Conservation (phyloP, 1,140 invertebrate species). For the Harpegnathos saltator region DNA sequence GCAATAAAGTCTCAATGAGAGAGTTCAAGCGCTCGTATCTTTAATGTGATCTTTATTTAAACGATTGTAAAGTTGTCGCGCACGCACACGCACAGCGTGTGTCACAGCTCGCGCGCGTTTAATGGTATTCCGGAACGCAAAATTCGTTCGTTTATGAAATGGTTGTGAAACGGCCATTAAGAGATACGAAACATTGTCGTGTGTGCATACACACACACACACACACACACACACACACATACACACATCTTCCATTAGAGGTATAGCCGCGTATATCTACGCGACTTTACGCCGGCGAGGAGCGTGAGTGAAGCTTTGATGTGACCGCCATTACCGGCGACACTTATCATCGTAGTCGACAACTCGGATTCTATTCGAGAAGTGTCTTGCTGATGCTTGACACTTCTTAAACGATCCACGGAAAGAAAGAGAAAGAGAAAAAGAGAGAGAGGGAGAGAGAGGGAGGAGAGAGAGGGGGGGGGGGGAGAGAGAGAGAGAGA, state of each 20-base stretch:
- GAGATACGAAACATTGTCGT: conserved; percentile 74
- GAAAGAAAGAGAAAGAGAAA: not conserved
- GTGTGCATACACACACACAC: conserved; percentile 77
- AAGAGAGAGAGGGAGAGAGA: no score
- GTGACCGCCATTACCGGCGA: conserved; percentile 83
- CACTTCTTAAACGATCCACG: conserved; percentile 10
- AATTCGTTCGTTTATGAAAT: conserved; percentile 50
- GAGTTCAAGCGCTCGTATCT: not conserved
- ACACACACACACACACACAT: conserved; percentile 75
- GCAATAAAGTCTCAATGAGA: not conserved
- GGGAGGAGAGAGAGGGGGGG: no score
- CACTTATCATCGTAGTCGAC: conserved; percentile 84
- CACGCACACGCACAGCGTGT: not conserved
- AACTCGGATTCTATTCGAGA: conserved; percentile 41
- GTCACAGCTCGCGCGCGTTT: not conserved
- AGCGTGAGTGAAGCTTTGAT: conserved; percentile 81
- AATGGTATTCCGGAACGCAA: conserved; percentile 32
- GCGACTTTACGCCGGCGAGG: conserved; percentile 80
- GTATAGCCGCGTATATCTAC: conserved; percentile 82
- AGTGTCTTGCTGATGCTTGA: conserved; percentile 35
- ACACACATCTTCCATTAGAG: conserved; percentile 77
- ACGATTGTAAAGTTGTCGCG: conserved; percentile 37
- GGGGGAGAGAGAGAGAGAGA: not conserved
- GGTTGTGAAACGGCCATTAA: conserved; percentile 80
- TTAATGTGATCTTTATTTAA: conserved; percentile 11